Evolutionary conservation across 2,797 vertebrate genomes (phyloP).

Genomic region (Cyprinodon diabolis): DNA sequence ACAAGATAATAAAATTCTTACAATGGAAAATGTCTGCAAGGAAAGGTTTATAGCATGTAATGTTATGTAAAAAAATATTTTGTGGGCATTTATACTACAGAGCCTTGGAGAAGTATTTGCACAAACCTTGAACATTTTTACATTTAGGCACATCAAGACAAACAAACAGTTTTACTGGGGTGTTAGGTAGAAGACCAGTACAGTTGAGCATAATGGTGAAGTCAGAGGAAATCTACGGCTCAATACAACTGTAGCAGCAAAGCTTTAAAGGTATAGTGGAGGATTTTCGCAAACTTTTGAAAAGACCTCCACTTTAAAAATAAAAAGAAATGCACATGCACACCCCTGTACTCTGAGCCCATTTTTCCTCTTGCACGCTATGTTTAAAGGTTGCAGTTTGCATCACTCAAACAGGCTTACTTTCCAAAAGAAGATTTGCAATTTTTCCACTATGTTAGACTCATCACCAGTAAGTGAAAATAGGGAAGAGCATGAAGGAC

Average conservation of each 20-base stretch:
- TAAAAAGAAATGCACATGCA: too few species aligned
- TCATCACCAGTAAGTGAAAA: too few species aligned
- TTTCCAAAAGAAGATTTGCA: too few species aligned
- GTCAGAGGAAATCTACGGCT: too few species aligned
- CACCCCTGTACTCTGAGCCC: too few species aligned
- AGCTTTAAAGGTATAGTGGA: background rate
- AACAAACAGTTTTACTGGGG: background rate
- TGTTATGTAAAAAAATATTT: background rate
- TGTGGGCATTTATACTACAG: background rate
- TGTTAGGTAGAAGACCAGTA: background rate
- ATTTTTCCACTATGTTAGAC: too few species aligned
- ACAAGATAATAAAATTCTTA: slow-evolving; percentile 1
- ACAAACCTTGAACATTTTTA: background rate
- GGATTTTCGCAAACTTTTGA: too few species aligned
- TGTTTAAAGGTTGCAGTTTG: too few species aligned
- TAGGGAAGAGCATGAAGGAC: too few species aligned
- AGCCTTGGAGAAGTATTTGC: background rate
- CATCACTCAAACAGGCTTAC: too few species aligned
- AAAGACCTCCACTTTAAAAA: too few species aligned
- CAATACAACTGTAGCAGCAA: background rate
- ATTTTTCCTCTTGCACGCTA: too few species aligned
- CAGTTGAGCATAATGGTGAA: background rate
- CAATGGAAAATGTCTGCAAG: background rate
- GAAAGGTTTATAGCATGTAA: background rate
- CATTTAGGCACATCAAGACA: background rate